Percentiles rank a stretch among this genome's conserved stretches.
Evolutionary conservation across 2,113 vertebrate species (phyloP).

Genomic region (Odontesthes bonariensis): DNA sequence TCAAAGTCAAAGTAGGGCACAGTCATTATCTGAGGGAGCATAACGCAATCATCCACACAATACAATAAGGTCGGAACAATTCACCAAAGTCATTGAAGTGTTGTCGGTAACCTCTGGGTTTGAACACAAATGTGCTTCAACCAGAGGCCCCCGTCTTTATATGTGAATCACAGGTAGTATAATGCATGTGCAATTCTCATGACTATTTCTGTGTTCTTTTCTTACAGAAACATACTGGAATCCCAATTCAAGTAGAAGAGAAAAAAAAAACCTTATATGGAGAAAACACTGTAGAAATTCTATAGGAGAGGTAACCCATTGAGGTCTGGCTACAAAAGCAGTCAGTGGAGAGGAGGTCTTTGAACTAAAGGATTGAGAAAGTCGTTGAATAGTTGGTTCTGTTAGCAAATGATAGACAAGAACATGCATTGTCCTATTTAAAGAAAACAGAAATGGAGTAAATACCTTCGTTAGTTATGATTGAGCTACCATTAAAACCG

Average conservation of each 20-base stretch:
- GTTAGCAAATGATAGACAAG: slow-evolving; percentile 12
- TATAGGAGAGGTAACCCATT: background rate
- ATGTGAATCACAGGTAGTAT: slow-evolving; percentile 53
- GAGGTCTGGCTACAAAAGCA: slow-evolving; percentile 23
- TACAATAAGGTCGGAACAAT: slow-evolving; percentile 84
- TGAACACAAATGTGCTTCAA: slow-evolving; percentile 63
- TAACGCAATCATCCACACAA: slow-evolving; percentile 85
- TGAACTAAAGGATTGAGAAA: slow-evolving; percentile 28
- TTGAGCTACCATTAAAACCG: slow-evolving; percentile 11
- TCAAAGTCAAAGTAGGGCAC: slow-evolving; percentile 85
- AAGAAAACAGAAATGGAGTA: slow-evolving; percentile 29
- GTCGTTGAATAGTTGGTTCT: slow-evolving; percentile 3
- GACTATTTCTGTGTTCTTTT: slow-evolving; percentile 21
- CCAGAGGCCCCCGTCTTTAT: slow-evolving; percentile 37
- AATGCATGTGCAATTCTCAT: slow-evolving; percentile 48
- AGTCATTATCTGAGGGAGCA: slow-evolving; percentile 84
- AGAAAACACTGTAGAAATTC: slow-evolving; percentile 19
- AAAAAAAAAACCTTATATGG: slow-evolving; percentile 6
- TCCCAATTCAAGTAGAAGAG: slow-evolving; percentile 15
- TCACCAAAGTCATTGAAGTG: slow-evolving; percentile 81
- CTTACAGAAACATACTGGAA: slow-evolving; percentile 26
- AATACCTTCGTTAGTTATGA: slow-evolving; percentile 7
- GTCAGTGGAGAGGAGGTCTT: slow-evolving; percentile 27
- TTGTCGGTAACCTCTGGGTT: slow-evolving; percentile 79
- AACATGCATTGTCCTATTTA: background rate